These are phyloP conservation scores for Halocaridina rubra DNA, from an alignment of 2,888 invertebrate species.

Conservation along the genomic window DNA sequence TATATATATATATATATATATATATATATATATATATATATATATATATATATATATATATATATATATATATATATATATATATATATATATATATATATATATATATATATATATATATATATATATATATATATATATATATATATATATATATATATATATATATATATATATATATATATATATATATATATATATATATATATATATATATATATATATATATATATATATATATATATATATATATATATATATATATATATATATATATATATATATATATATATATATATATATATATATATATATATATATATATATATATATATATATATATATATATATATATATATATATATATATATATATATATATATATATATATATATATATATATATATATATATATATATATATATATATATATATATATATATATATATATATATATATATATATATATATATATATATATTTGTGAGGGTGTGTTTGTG, in stretches of 20 bases:
- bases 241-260: not conserved
- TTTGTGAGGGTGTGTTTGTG: too few species aligned
- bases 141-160: conserved; percentile 3
- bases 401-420: too few species aligned
- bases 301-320: too few species aligned
- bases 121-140: conserved; percentile 21
- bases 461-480: too few species aligned
- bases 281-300: too few species aligned
- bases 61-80: conserved; percentile 11
- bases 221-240: not conserved
- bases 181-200: conserved; percentile 1
- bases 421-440: too few species aligned
- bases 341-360: too few species aligned
- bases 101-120: not conserved
- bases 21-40: conserved; percentile 14
- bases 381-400: too few species aligned
- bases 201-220: conserved; percentile 19
- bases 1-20: conserved; percentile 6
- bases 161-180: conserved; percentile 12
- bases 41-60: not conserved
- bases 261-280: not conserved
- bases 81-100: conserved; percentile 7
- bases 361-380: too few species aligned
- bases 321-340: too few species aligned
- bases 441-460: too few species aligned